Evolutionary conservation across 1,140 invertebrate species (phyloP), one percentile per base, ranked within the genome.

Genomic region (Pogonomyrmex californicus): DNA sequence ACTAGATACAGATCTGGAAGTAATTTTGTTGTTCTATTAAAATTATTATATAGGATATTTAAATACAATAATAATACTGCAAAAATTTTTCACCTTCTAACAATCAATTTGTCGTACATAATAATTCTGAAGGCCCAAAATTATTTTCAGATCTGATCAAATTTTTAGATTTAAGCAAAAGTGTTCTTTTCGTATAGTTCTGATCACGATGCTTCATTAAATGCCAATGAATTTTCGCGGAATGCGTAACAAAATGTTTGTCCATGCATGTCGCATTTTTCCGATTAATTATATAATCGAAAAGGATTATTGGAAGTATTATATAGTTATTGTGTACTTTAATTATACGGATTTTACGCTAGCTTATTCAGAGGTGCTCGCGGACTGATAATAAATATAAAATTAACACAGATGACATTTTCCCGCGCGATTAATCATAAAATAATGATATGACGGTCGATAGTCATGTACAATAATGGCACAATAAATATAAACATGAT

Each of bases 371-470:
- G 38, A n/a, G 73, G 7, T 33, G 12, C 33, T 44, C 3, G 73
- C 14, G 23, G 23, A 44, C 30, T 36, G 10, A 33, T 44, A 62
- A 76, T 44, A 56, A 58, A 75, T 58, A 75, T 58, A 75, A 58
- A 58, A 75, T 75, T 75, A 75, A 10, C 36, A 10, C n/a, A 14
- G 12, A 14, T 75, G 71, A 56, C 12, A 58, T 75, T 58, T 58
- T 54, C 36, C 4, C n/a, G 49, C n/a, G n/a, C 12, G 36, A 76
- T 3, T 58, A 1, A 76, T 60, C 10, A 44, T 58, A 76, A 58
- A 76, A 76, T 76, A 76, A 76, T 76, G 14, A 51, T 51, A 51
- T 36, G 65, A 68, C 38, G 23, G 65, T 68, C 41, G 23, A 71
- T 10, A 54, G 4, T 71, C 17, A 2, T n/a, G 17, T 5, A 71